Evolutionary conservation across 2,797 vertebrate species (phyloP).

Genomic region (Acanthiza pusilla): DNA sequence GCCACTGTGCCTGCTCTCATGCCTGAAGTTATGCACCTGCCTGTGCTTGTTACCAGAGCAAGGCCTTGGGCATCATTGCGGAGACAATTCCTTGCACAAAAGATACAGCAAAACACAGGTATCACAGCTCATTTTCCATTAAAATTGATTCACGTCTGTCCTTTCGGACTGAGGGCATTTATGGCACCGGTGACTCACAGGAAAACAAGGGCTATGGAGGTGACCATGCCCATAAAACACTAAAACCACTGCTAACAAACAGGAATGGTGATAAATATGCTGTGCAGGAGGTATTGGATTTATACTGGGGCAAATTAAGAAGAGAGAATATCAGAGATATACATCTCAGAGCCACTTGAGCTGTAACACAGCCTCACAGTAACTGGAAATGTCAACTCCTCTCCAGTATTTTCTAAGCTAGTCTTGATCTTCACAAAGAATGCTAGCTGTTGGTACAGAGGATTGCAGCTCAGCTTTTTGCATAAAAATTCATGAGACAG

Average conservation of each 20-base stretch:
- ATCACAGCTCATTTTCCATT: not conserved
- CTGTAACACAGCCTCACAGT: not conserved
- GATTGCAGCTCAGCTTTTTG: constrained; percentile 64
- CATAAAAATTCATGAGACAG: constrained; percentile 74
- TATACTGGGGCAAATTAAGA: not conserved
- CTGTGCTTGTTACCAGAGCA: not conserved
- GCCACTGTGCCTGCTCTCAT: not conserved
- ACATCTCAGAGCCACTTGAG: not conserved
- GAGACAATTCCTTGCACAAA: not conserved
- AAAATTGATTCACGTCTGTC: not conserved
- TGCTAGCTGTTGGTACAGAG: constrained; percentile 21
- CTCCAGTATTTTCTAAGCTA: not conserved
- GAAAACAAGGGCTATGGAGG: not conserved
- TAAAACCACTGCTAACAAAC: not conserved
- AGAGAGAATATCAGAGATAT: not conserved
- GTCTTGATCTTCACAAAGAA: constrained; percentile 35
- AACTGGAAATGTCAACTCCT: not conserved
- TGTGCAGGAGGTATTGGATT: not conserved
- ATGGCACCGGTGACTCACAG: not conserved
- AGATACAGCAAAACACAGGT: not conserved
- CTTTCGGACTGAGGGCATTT: not conserved
- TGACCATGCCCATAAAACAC: not conserved
- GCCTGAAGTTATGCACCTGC: not conserved
- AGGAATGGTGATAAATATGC: not conserved
- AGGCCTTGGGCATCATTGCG: not conserved